phyloP scores from a whole-genome alignment of 2,888 invertebrate species.

The Drosophila mimetica region DNA sequence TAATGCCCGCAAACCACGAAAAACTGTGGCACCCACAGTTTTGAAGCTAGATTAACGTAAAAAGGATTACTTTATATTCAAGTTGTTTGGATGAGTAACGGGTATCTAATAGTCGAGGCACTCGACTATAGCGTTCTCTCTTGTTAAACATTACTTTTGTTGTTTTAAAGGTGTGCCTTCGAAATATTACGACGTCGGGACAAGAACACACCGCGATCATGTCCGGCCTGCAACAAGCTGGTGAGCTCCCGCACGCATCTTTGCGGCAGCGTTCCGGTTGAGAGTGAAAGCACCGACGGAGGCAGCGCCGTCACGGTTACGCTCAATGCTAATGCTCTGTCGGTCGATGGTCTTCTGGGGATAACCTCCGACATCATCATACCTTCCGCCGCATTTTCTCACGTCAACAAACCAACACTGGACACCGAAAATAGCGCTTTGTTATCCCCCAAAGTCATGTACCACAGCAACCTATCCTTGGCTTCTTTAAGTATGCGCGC shows the following conservation, averaged over 20 bases:
- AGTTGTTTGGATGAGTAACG: too few species aligned
- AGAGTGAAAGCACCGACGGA: slow-evolving; percentile 52
- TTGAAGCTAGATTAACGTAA: too few species aligned
- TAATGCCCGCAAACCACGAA: too few species aligned
- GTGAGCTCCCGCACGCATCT: slow-evolving; percentile 88
- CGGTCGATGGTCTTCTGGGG: slow-evolving; percentile 55
- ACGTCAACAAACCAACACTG: slow-evolving; percentile 61
- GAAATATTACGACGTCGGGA: slow-evolving; percentile 87
- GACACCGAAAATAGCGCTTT: slow-evolving; percentile 71
- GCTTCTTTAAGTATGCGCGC: slow-evolving; percentile 84
- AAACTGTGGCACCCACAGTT: too few species aligned
- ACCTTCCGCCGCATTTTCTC: slow-evolving; percentile 54
- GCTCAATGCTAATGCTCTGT: slow-evolving; percentile 49
- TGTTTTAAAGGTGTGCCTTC: slow-evolving; percentile 87
- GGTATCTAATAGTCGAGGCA: too few species aligned
- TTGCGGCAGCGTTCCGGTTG: slow-evolving; percentile 58
- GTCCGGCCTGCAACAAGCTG: slow-evolving; percentile 89
- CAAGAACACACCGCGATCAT: slow-evolving; percentile 88
- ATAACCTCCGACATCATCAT: slow-evolving; percentile 42
- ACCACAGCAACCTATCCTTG: slow-evolving; percentile 83
- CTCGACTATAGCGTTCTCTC: too few species aligned
- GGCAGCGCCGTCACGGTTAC: slow-evolving; percentile 47
- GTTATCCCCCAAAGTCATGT: slow-evolving; percentile 78
- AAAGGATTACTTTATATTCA: too few species aligned
- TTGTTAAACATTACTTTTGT: too few species aligned